Base-by-base conservation (phyloP, 2,888 invertebrate species). In the Epirrhoe tristata region DNA sequence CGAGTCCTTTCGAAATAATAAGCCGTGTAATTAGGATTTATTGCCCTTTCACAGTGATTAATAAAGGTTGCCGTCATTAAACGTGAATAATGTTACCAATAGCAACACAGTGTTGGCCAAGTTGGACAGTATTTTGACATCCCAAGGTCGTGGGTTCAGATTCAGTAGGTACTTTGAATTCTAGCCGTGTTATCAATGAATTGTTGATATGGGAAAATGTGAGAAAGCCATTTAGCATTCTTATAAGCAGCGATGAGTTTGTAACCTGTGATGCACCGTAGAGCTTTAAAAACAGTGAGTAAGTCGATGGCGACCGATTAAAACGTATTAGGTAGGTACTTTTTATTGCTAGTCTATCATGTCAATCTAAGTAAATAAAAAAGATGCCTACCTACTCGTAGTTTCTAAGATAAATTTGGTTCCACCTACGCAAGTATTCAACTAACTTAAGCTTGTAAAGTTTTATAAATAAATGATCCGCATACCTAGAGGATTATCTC, bases 21-120 rank as follows among this genome's bases (percentile, higher is more conserved):
- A 90, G 90, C 85, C 82, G 74, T 87, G 86, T 90, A 90, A 91
- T 90, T 89, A 89, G 87, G 84, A 91, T 91, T 91, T 90, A 91
- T 88, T 82, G 81, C 75, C 81, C 85, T 84, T 87, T 89, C 86
- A 85, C 83, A 83, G 89, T 88, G 89, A 90, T 89, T 88, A 89
- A 73, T 71, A 90, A 88, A 83, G 81, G 77, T 78, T 70, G 72
- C 69, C 76, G 81, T 87, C 87, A 86, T 88, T 88, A 85, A 82
- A 83, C 74, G 72, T 74, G 74, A 77, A 32, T 48, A 32, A 58
- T 14, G 48, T 16, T 43, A 48, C 48, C 48, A 16, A 43, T 43
- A 43, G 39, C 39, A 43, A 43, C 39, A 43, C 10, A 43, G 12
- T 43, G 39, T 43, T 43, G 12, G 39, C 39, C 12, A 12, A 43